These are phyloP conservation scores for Cyclopterus lumpus DNA, from an alignment of 2,797 vertebrate species.

Conservation along the genomic window DNA sequence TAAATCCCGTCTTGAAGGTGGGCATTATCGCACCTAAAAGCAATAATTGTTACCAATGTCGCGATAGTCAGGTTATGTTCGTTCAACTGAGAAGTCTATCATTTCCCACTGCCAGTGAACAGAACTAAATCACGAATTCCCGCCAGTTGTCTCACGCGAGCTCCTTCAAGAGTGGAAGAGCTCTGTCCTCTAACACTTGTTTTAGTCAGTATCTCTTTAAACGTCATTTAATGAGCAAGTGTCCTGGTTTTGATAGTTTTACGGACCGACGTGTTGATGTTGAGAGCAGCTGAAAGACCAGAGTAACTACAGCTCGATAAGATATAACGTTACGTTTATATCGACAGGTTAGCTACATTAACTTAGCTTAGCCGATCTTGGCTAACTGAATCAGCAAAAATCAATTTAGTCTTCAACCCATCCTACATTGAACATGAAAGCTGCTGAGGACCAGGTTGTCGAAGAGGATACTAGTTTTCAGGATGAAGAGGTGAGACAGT, in stretches of 20 bases:
- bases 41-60: not conserved
- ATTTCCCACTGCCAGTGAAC: slow-evolving; percentile 40
- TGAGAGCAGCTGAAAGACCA: not conserved
- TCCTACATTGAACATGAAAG: slow-evolving; percentile 80
- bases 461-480: slow-evolving; percentile 87
- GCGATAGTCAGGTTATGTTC: rapidly evolving
- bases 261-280: not conserved
- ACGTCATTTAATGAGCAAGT: rapidly evolving
- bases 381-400: not conserved
- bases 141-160: slow-evolving; percentile 34
- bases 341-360: not conserved
- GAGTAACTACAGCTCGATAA: not conserved
- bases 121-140: slow-evolving; percentile 13
- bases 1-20: not conserved
- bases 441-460: slow-evolving; percentile 90
- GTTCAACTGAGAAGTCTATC: rapidly evolving
- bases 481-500: slow-evolving; percentile 90
- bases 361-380: not conserved
- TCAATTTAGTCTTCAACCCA: not conserved
- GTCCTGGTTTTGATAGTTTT: not conserved
- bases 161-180: rapidly evolving
- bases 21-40: not conserved
- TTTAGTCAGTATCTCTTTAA: not conserved
- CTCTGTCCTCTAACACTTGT: rapidly evolving
- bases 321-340: not conserved